phyloP scores from a whole-genome alignment of 92 coral and sea anemone species.

The Phenganax stokvisi region DNA sequence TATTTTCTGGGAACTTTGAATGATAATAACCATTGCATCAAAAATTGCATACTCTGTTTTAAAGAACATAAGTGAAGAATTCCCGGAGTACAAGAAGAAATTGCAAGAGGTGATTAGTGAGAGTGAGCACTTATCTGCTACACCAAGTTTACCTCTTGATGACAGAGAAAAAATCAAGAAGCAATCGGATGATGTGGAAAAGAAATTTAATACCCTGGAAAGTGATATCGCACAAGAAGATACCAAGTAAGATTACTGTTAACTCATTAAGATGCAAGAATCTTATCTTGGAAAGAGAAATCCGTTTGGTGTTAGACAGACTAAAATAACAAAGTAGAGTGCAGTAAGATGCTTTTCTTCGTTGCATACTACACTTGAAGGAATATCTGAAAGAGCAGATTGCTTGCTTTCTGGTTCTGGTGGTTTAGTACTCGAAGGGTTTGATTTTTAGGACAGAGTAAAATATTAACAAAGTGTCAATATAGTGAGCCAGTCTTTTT shows the following conservation, averaged over 20 bases:
- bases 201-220: conserved; percentile 11
- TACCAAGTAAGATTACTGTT: background rate
- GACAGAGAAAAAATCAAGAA: conserved; percentile 21
- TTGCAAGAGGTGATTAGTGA: conserved; percentile 3
- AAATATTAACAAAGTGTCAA: no score
- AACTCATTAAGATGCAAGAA: no score
- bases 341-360: no score
- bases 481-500: no score
- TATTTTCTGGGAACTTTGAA: background rate
- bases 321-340: no score
- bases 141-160: background rate
- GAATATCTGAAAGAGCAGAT: no score
- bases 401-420: no score
- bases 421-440: no score
- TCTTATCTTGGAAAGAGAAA: no score
- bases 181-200: conserved; percentile 7
- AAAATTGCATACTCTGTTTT: background rate
- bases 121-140: background rate
- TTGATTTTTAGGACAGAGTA: no score
- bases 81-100: conserved; percentile 9
- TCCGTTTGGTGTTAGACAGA: no score
- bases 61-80: conserved; percentile 9
- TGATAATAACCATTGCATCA: background rate
- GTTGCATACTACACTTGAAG: no score
- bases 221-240: conserved; percentile 22